phyloP scores from a whole-genome alignment of 2,113 vertebrate species.

The Syngnathus typhle region DNA sequence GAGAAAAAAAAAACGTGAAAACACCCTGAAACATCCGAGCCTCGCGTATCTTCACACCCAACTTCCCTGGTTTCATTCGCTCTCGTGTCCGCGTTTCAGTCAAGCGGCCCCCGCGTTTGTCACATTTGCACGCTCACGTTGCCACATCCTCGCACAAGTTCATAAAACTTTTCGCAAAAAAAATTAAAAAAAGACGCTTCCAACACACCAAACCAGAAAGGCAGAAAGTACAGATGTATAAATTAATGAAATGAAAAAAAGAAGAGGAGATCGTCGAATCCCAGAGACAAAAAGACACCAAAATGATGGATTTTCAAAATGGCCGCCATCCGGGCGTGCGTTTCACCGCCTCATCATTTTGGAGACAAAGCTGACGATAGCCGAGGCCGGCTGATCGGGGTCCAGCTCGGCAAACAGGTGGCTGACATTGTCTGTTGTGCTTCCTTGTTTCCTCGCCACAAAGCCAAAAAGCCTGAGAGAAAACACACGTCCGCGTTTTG shows the following conservation, averaged over 20 bases:
- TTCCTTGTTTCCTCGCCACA: conserved; percentile 94
- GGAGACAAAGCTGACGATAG: conserved; percentile 92
- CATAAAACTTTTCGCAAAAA: conserved; percentile 70
- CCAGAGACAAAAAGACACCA: conserved; percentile 43
- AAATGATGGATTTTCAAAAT: conserved; percentile 32
- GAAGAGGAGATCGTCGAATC: conserved; percentile 33
- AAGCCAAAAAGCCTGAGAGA: conserved; percentile 87
- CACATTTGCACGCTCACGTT: conserved; percentile 67
- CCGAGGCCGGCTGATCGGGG: conserved; percentile 83
- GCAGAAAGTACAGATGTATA: conserved; percentile 46
- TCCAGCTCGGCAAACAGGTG: conserved; percentile 96
- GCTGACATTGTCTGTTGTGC: conserved; percentile 94
- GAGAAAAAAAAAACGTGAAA: conserved; percentile 54
- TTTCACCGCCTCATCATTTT: conserved; percentile 94
- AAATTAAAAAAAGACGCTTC: conserved; percentile 13
- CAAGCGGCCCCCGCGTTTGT: conserved; percentile 54
- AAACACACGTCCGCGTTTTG: neutral
- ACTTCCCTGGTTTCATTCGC: conserved; percentile 44
- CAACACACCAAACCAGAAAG: conserved; percentile 49
- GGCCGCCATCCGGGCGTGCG: conserved; percentile 10
- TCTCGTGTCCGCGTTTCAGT: conserved; percentile 22
- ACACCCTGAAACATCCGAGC: conserved; percentile 61
- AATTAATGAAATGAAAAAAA: conserved; percentile 20
- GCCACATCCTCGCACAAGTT: conserved; percentile 74
- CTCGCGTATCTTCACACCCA: conserved; percentile 44